phyloP scores from a whole-genome alignment of 2,888 invertebrate species.

The Aplocera efformata region DNA sequence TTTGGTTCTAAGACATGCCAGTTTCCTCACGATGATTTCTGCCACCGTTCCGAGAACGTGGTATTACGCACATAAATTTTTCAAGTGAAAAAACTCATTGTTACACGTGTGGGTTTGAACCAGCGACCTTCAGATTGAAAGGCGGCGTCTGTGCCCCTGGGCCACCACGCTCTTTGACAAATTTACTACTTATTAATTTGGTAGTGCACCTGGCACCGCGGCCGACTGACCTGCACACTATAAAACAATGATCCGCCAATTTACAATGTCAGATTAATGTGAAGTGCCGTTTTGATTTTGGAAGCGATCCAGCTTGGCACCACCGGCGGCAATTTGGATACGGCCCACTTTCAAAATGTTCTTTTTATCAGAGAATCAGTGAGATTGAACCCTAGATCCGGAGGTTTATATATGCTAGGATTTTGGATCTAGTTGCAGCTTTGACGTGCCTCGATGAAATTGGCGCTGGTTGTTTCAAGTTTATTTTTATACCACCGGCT shows the following conservation, averaged over 20 bases:
- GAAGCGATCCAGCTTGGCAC: slow-evolving; percentile 57
- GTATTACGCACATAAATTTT: too few relatives aligned
- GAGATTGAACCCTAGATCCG: slow-evolving; percentile 36
- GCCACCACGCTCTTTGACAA: not conserved
- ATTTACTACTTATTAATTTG: slow-evolving; percentile 3
- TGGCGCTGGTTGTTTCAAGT: too few relatives aligned
- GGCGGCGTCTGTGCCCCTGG: too few relatives aligned
- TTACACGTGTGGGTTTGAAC: too few relatives aligned
- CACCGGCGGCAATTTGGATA: slow-evolving; percentile 50
- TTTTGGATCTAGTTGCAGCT: too few relatives aligned
- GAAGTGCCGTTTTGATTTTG: slow-evolving; percentile 49
- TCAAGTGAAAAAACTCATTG: too few relatives aligned
- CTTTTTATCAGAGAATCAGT: slow-evolving; percentile 49
- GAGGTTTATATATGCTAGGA: slow-evolving; percentile 22
- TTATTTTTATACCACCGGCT: too few relatives aligned
- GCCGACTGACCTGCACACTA: slow-evolving; percentile 22
- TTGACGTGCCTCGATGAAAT: too few relatives aligned
- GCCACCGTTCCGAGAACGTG: too few relatives aligned
- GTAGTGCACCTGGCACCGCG: slow-evolving; percentile 3
- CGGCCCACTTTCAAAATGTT: slow-evolving; percentile 32
- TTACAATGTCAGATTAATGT: slow-evolving; percentile 49
- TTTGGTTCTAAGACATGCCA: too few relatives aligned
- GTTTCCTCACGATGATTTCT: too few relatives aligned
- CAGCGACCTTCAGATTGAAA: too few relatives aligned
- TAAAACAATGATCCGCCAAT: slow-evolving; percentile 54